A percentile compares a stretch with the other conserved stretches of the same genome.
Conservation (phyloP, 2,888 invertebrate species). For the Cistogaster globosa region DNA sequence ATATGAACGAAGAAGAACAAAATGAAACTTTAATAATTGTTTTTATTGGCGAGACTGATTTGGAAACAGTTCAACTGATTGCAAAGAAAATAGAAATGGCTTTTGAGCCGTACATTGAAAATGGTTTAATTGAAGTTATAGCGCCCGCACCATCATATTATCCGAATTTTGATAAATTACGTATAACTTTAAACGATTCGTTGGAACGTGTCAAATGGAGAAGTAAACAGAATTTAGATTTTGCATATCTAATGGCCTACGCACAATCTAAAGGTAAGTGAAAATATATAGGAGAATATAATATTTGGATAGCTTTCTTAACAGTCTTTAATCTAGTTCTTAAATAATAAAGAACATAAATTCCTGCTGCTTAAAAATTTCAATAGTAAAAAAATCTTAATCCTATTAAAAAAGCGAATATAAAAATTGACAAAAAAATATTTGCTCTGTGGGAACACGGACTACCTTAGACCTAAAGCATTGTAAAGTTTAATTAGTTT, state of each 20-base stretch:
- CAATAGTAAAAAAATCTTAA: too few relatives aligned
- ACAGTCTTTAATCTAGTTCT: too few relatives aligned
- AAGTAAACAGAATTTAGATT: constrained; percentile 97
- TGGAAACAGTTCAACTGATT: constrained; percentile 89
- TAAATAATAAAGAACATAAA: too few relatives aligned
- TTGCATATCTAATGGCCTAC: constrained; percentile 96
- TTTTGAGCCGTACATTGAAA: constrained; percentile 89
- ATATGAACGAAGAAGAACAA: constrained; percentile 88
- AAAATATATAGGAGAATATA: background rate
- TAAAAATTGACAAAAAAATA: too few relatives aligned
- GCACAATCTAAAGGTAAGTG: constrained; percentile 89
- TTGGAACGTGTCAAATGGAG: constrained; percentile 94
- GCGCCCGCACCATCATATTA: constrained; percentile 94
- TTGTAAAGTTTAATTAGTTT: too few relatives aligned
- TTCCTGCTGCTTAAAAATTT: too few relatives aligned
- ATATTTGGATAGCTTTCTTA: too few relatives aligned
- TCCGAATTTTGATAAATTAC: constrained; percentile 91
- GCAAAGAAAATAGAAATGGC: constrained; percentile 90
- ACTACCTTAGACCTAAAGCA: too few relatives aligned
- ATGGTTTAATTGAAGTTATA: constrained; percentile 94
- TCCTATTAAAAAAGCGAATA: too few relatives aligned
- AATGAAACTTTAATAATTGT: constrained; percentile 93
- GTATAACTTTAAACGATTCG: constrained; percentile 92
- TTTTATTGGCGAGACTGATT: constrained; percentile 93
- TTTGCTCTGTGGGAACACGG: too few relatives aligned